These are phyloP conservation scores for Uloborus plumipes DNA, from an alignment of 2,888 invertebrate genomes.

Conservation along the genomic window DNA sequence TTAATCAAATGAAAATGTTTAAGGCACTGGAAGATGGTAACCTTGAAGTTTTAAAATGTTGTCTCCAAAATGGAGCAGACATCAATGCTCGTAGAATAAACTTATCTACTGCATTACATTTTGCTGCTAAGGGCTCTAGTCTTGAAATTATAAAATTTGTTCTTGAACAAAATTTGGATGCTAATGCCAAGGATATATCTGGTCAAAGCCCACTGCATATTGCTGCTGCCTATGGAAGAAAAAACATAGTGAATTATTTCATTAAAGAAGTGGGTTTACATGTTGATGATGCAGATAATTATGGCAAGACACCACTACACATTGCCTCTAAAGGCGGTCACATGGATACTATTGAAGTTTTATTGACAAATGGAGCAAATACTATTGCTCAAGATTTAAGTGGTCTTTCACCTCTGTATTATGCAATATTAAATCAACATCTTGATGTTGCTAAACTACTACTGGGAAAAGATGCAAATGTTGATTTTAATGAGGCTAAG, in stretches of 20 bases:
- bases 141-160: conserved; percentile 17
- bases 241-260: conserved; percentile 13
- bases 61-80: conserved; percentile 81
- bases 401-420: conserved; percentile 5
- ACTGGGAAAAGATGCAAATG: neutral
- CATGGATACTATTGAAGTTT: conserved; percentile 69
- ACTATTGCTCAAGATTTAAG: conserved; percentile 79
- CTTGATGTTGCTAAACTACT: neutral
- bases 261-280: neutral
- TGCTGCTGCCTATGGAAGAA: conserved; percentile 24
- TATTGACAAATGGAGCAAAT: conserved; percentile 80
- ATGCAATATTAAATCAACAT: conserved; percentile 8
- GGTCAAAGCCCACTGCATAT: conserved; percentile 24
- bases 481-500: neutral
- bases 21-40: conserved; percentile 10
- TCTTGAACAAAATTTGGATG: conserved; percentile 5
- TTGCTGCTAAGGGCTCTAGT: conserved; percentile 79
- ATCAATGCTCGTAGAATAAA: conserved; percentile 85
- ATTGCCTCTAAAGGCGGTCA: conserved; percentile 85
- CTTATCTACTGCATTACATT: conserved; percentile 92
- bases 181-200: conserved; percentile 2
- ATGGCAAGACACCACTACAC: conserved; percentile 80
- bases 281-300: conserved; percentile 12
- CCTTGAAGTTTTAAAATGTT: neutral
- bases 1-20: conserved; percentile 6